Conservation (phyloP, 2,797 vertebrate genomes). For the Ptychadena robeensis region DNA sequence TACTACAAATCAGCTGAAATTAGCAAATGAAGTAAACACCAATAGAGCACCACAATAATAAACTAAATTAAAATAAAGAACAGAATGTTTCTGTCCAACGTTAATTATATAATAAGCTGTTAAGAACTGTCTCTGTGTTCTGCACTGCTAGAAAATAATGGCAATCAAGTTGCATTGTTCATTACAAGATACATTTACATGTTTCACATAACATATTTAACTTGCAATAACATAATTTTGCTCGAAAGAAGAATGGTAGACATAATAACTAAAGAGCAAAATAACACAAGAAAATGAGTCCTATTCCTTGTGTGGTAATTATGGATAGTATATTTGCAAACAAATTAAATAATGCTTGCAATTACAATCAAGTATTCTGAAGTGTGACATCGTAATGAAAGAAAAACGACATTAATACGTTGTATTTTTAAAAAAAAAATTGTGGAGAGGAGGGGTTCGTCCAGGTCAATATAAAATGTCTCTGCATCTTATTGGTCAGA, state of each 20-base stretch:
- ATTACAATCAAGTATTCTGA: too few relatives aligned
- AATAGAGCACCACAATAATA: background rate
- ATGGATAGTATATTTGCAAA: background rate
- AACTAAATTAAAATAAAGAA: background rate
- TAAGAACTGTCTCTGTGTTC: background rate
- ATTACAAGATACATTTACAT: conserved; percentile 1
- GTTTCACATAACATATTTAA: background rate
- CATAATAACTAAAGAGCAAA: conserved; percentile 4
- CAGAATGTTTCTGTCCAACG: background rate
- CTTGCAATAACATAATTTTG: background rate
- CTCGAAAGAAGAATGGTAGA: background rate
- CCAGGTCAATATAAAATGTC: too few relatives aligned
- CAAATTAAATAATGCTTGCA: too few relatives aligned
- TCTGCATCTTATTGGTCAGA: too few relatives aligned
- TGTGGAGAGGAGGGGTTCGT: too few relatives aligned
- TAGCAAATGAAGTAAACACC: background rate
- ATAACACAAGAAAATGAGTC: background rate
- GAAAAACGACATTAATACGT: too few relatives aligned
- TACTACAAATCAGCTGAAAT: background rate
- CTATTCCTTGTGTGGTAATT: background rate
- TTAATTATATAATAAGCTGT: conserved; percentile 2
- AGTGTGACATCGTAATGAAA: too few relatives aligned
- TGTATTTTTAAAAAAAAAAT: too few relatives aligned
- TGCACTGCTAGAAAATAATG: conserved; percentile 1
- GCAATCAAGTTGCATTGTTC: conserved; percentile 10